Conservation (phyloP, 1,140 invertebrate species). For the Hormaphis cornu region DNA sequence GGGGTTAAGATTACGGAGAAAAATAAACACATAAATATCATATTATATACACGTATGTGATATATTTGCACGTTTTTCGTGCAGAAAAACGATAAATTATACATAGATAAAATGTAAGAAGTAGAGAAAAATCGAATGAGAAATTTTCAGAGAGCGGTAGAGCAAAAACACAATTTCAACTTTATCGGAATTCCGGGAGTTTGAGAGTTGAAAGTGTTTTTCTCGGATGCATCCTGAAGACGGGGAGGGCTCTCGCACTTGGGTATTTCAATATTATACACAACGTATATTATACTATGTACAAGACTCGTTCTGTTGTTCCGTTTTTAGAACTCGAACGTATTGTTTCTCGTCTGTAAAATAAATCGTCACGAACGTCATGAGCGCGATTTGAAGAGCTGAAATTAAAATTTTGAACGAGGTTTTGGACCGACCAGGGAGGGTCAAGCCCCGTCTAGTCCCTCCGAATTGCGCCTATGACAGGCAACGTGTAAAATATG, state of each 20-base stretch:
- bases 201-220: not conserved
- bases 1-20: not conserved
- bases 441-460: too few species aligned
- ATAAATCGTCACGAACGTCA: slow-evolving; percentile 19
- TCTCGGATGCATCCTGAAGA: not conserved
- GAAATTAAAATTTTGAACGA: too few species aligned
- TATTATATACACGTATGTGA: too few species aligned
- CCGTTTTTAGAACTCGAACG: not conserved
- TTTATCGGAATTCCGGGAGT: not conserved
- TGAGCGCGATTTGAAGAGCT: not conserved
- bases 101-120: not conserved
- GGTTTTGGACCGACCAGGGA: too few species aligned
- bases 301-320: not conserved
- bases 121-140: not conserved
- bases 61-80: not conserved
- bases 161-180: not conserved
- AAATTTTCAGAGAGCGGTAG: not conserved
- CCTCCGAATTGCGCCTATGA: too few species aligned
- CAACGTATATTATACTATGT: not conserved
- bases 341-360: slow-evolving; percentile 23
- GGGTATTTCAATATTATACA: not conserved
- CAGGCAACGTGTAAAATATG: too few species aligned
- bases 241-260: too few species aligned
- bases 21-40: not conserved
- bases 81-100: not conserved